A percentile compares a stretch with the other conserved stretches of the same genome.
Evolutionary conservation across 2,888 invertebrate species (phyloP).

Genomic region (Ganaspis brasiliensis): DNA sequence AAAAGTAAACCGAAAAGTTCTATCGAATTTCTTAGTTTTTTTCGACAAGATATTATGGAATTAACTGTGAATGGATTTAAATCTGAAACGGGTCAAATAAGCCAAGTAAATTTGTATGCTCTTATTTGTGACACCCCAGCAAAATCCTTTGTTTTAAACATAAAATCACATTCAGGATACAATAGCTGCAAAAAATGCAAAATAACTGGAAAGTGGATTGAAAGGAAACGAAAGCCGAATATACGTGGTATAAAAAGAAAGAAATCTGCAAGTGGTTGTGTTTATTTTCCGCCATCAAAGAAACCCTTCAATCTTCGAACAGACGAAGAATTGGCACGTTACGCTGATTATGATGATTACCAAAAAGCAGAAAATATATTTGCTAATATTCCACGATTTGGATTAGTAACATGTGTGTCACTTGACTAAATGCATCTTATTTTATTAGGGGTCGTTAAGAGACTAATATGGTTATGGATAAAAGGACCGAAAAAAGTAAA

Average conservation of each 20-base stretch:
- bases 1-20: neutral
- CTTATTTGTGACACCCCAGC: constrained; percentile 13
- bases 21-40: neutral
- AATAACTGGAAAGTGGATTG: constrained; percentile 7
- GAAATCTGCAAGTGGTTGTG: neutral
- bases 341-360: neutral
- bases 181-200: constrained; percentile 21
- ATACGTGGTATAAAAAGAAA: neutral
- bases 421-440: neutral
- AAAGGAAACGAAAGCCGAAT: neutral
- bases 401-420: constrained; percentile 9
- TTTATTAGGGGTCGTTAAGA: neutral
- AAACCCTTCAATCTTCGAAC: neutral
- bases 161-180: constrained; percentile 20
- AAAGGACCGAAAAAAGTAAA: neutral
- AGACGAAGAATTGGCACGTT: neutral
- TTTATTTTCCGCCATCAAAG: neutral
- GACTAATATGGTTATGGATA: neutral
- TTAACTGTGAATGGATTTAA: constrained; percentile 6
- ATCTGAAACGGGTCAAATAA: neutral
- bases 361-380: constrained; percentile 16
- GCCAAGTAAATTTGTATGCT: neutral
- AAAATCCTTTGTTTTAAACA: constrained; percentile 11
- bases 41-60: neutral
- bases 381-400: constrained; percentile 12